Evolutionary conservation across 2,797 vertebrate species (phyloP).

Genomic region (Chaetodon trifasciatus): DNA sequence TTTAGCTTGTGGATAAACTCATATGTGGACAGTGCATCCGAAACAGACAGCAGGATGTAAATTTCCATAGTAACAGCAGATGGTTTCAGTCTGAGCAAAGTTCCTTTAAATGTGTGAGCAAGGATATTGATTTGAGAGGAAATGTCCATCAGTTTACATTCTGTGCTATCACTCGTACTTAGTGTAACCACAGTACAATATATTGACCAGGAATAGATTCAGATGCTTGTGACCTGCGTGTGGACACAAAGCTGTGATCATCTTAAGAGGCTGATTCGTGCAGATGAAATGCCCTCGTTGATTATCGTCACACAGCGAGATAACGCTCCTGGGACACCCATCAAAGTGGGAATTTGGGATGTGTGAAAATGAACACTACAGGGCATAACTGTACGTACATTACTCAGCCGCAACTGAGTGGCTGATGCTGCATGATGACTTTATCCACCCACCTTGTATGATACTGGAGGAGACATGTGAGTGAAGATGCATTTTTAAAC

Average conservation of each 20-base stretch:
- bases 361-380: conserved; percentile 14
- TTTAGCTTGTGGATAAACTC: neutral
- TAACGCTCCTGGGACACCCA: conserved; percentile 32
- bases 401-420: neutral
- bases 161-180: neutral
- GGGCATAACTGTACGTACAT: neutral
- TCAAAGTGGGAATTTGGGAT: conserved; percentile 14
- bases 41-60: neutral
- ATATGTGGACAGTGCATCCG: neutral
- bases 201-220: conserved; percentile 26
- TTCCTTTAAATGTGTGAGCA: neutral
- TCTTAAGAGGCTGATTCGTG: conserved; percentile 37
- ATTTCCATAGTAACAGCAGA: conserved; percentile 27
- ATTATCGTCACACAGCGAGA: conserved; percentile 37
- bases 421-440: conserved; percentile 13
- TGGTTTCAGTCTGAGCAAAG: neutral
- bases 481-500: conserved; percentile 6
- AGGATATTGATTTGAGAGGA: conserved; percentile 6
- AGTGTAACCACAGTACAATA: neutral
- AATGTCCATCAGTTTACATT: neutral
- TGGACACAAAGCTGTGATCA: conserved; percentile 42
- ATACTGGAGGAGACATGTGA: neutral
- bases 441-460: neutral
- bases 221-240: neutral
- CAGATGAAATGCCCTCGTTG: conserved; percentile 49